Conservation (phyloP, 2,113 vertebrate genomes). For the Prunella fulvescens region DNA sequence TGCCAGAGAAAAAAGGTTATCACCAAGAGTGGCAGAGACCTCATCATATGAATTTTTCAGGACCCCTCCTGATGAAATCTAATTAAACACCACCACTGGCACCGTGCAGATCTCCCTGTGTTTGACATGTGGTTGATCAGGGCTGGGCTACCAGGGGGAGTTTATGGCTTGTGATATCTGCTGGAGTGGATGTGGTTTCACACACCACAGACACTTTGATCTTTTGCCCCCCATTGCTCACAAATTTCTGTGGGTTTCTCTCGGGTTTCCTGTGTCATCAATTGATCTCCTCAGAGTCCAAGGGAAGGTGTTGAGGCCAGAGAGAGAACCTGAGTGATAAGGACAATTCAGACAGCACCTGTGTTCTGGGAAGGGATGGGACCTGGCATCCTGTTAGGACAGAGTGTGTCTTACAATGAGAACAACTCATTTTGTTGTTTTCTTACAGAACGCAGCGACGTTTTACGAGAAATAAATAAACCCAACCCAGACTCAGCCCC, state of each 20-base stretch:
- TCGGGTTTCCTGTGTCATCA: rapidly evolving
- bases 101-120: background rate
- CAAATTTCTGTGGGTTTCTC: background rate
- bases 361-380: background rate
- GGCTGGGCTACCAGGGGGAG: background rate
- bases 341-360: background rate
- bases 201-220: background rate
- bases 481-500: background rate
- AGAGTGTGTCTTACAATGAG: background rate
- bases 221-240: background rate
- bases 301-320: background rate
- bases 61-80: conserved; percentile 48
- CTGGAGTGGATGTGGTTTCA: background rate
- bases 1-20: conserved; percentile 39
- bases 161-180: background rate
- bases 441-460: background rate
- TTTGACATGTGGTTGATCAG: conserved; percentile 31
- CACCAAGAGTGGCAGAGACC: background rate
- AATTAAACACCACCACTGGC: conserved; percentile 43
- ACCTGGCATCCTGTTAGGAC: background rate
- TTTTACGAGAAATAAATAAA: background rate
- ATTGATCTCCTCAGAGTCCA: background rate
- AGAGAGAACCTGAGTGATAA: background rate
- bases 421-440: background rate
- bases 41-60: conserved; percentile 49